Base-by-base conservation (phyloP, 2,888 invertebrate species). In the Zygaena filipendulae region DNA sequence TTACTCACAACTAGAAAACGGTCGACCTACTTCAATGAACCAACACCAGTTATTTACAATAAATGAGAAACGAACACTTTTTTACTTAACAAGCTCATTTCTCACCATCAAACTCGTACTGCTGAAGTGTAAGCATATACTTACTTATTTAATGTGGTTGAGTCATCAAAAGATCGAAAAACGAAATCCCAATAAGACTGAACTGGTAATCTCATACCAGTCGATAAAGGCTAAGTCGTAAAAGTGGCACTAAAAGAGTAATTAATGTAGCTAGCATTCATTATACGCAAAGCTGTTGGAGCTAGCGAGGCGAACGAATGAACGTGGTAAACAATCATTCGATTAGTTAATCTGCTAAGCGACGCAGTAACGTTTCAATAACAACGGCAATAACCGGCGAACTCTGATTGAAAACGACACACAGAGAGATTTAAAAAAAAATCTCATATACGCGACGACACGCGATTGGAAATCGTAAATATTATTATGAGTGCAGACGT, bases 401-500 rank as follows among this genome's bases (percentile, higher is more conserved):
- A 47, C 46, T 47, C 49, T 63, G 56, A 64, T 64, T 66, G 59
- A 61, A 58, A 59, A 45, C 45, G 44, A 53, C 45, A 55, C 47
- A 45, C 49, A 47, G 49, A 47, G 42, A 44, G 47, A n/a, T n/a
- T n/a, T n/a, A n/a, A 52, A 41, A 45, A 38, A 45, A 46, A 44
- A 16, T 16, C 16, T 6, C 16, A 32, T 28, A 16, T 7, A 16
- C 16, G 16, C 16, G 5, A 16, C 16, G 23, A 63, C 54, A 64
- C 59, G 59, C 55, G 57, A 71, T 67, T 67, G 66, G 67, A 70
- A 64, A 67, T 63, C 66, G 60, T 72, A 74, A 74, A 74, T 67
- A 74, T 69, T 57, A 56, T 48, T 41, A 49, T 44, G 47, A 30
- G 47, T 40, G 49, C 52, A 47, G 61, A 54, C 60, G 63, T 68